Percentiles rank a stretch among this genome's conserved stretches.
Conservation (phyloP, 1,140 invertebrate genomes). For the Chrysoperla carnea region DNA sequence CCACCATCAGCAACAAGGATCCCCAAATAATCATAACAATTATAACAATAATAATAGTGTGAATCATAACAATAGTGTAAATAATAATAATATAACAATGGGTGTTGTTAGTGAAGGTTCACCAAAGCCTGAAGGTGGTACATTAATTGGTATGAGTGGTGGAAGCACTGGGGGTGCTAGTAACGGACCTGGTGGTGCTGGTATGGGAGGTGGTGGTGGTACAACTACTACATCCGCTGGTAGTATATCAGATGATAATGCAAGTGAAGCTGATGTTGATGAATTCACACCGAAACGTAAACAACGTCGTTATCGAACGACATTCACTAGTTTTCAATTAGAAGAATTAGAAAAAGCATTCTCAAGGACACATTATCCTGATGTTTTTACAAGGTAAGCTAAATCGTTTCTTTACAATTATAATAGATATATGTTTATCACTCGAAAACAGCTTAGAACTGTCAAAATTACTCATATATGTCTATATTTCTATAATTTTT, state of each 20-base stretch:
- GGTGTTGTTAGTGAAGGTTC: constrained; percentile 11
- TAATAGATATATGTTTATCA: too few species aligned
- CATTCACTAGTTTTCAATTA: constrained; percentile 87
- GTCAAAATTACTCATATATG: too few species aligned
- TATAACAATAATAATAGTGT: background rate
- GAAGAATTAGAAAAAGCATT: constrained; percentile 97
- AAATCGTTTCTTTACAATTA: constrained; percentile 12
- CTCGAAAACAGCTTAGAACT: too few species aligned
- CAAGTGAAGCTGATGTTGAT: constrained; percentile 58
- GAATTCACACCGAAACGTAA: constrained; percentile 79
- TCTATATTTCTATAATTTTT: too few species aligned
- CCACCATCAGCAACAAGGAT: background rate
- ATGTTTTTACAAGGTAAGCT: constrained; percentile 94
- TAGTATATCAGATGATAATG: constrained; percentile 33
- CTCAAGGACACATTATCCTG: constrained; percentile 91
- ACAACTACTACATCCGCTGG: constrained; percentile 6
- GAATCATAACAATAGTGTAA: background rate
- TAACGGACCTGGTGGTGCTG: constrained; percentile 13
- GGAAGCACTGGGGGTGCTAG: constrained; percentile 18
- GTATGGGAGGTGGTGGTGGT: background rate
- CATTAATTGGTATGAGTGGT: constrained; percentile 20
- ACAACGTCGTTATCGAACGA: constrained; percentile 80
- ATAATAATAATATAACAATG: background rate
- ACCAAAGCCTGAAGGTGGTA: constrained; percentile 13
- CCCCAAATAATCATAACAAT: background rate